These are phyloP conservation scores for Pogoniulus pusillus DNA, from an alignment of 2,797 vertebrate species.

Conservation along the genomic window DNA sequence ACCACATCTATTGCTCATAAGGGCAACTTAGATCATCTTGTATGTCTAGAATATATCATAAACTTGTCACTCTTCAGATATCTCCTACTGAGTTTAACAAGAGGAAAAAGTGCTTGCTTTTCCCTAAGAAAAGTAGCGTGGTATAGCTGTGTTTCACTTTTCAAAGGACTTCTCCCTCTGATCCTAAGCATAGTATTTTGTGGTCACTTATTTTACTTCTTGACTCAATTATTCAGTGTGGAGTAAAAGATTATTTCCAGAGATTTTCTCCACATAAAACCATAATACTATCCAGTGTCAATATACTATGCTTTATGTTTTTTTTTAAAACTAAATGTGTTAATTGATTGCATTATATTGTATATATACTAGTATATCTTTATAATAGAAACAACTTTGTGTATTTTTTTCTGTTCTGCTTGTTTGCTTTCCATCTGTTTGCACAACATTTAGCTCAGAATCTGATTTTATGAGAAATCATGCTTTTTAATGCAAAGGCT, in stretches of 20 bases:
- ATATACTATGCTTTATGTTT: not conserved
- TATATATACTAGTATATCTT: not conserved
- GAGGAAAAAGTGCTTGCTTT: not conserved
- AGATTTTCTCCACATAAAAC: not conserved
- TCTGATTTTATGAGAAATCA: not conserved
- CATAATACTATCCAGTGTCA: not conserved
- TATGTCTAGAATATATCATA: not conserved
- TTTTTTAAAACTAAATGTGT: not conserved
- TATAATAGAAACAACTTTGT: not conserved
- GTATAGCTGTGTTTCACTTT: not conserved
- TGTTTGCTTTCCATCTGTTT: not conserved
- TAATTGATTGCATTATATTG: not conserved
- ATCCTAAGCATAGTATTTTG: not conserved
- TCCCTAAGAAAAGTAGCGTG: fast-evolving
- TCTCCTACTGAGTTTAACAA: not conserved
- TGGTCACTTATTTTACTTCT: not conserved
- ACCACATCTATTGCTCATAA: not conserved
- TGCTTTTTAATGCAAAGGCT: not conserved
- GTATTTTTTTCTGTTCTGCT: not conserved
- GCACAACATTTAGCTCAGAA: not conserved
- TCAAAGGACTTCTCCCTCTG: not conserved
- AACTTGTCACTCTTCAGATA: not conserved
- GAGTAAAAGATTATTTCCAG: not conserved
- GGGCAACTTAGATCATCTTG: not conserved
- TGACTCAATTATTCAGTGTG: not conserved